These are phyloP conservation scores for Thelaira solivaga DNA, from an alignment of 2,888 invertebrate species.

Conservation along the genomic window DNA sequence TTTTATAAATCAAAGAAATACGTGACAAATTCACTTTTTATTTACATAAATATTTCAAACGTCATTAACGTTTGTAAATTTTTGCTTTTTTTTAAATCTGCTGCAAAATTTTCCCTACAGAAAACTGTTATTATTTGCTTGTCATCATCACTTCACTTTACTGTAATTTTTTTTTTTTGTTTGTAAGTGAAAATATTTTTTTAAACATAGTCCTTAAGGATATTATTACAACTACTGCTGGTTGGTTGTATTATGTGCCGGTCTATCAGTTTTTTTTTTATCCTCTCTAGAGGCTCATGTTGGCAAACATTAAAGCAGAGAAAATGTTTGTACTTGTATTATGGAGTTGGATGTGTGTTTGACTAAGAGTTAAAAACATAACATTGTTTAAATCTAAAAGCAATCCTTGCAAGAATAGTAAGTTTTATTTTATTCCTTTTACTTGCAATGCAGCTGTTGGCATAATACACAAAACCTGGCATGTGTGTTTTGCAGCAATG, in stretches of 20 bases:
- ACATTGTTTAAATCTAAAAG: slow-evolving; percentile 49
- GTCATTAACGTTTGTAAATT: slow-evolving; percentile 17
- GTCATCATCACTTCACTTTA: slow-evolving; percentile 39
- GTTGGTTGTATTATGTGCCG: too few relatives aligned
- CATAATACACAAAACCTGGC: slow-evolving; percentile 1
- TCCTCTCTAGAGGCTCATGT: slow-evolving; percentile 46
- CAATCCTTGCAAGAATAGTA: slow-evolving; percentile 32
- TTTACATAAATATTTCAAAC: slow-evolving; percentile 40
- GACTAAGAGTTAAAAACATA: slow-evolving; percentile 45
- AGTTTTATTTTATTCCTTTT: slow-evolving; percentile 33
- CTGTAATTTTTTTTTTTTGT: slow-evolving; percentile 24
- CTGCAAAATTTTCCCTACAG: not conserved
- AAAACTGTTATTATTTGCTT: slow-evolving; percentile 28
- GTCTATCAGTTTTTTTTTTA: slow-evolving; percentile 20
- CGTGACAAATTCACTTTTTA: slow-evolving; percentile 59
- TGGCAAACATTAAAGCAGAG: slow-evolving; percentile 43
- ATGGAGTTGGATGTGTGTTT: slow-evolving; percentile 15
- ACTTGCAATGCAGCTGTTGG: slow-evolving; percentile 41
- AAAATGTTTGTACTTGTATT: not conserved
- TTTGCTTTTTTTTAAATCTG: not conserved
- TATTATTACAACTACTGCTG: slow-evolving; percentile 16
- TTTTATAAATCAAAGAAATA: slow-evolving; percentile 12
- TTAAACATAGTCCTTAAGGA: slow-evolving; percentile 25
- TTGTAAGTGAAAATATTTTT: not conserved
- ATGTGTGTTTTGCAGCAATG: not conserved